Evolutionary conservation across 2,113 vertebrate genomes (phyloP), one percentile per base, ranked within the genome.

Genomic region (Psilopogon haemacephalus): DNA sequence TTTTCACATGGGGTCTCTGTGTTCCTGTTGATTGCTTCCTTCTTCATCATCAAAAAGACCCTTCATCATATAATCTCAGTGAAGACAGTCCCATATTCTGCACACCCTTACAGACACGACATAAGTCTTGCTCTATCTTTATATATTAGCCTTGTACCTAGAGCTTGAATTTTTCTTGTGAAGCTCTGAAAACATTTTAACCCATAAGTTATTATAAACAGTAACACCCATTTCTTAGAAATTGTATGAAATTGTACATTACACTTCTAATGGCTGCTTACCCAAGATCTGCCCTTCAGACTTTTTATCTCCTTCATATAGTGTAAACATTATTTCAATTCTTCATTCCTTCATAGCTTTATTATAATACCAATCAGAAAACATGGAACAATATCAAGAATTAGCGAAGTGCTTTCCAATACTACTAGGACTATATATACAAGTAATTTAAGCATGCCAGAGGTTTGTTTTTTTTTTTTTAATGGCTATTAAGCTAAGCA

Each of bases 141-240:
- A n/a, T 16, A 38, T 24, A n/a, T 48, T 77, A 42, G 63, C 19
- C 20, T 46, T 52, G 3, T 19, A 76, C 4, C 12, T 52, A 46
- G 10, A 78, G 27, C 12, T 42, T 27, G 14, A 32, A 33, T 78
- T 87, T 42, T 17, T 78, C 65, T 48, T 33, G 15, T 50, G 38
- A 93, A 71, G 13, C 17, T 32, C 28, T 56, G 37, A 68, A 83
- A 90, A 69, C 24, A 30, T 35, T n/a, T 71, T 19, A 75, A 65
- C 9, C 6, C 0, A 0, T n/a, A 77, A 48, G 3, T 4, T 55
- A 14, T 16, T 79, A 35, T 1, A n/a, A 70, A 58, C 3, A 65
- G 4, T 15, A 70, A 19, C 9, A 59, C 5, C 3, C 2, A 19
- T 52, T 83, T 86, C 60, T 82, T 67, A 71, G 35, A 77, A 48